Evolutionary conservation across 2,888 invertebrate species (phyloP).

Genomic region (Troglohyphantes excavatus): DNA sequence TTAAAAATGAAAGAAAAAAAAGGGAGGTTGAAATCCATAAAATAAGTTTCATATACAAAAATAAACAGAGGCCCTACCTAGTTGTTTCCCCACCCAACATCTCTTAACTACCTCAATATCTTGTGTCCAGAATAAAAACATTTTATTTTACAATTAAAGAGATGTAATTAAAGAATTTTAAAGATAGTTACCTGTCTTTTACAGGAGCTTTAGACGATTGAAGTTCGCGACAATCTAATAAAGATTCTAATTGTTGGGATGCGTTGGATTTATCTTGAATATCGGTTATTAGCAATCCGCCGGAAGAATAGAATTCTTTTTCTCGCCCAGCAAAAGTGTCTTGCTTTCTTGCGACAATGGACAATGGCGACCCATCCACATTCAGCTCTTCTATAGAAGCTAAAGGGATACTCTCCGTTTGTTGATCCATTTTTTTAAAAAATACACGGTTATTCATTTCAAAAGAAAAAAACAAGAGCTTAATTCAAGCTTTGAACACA

Average conservation of each 20-base stretch:
- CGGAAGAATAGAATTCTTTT: not conserved
- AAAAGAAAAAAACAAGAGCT: no score
- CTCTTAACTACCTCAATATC: no score
- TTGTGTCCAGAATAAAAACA: no score
- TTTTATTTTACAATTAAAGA: no score
- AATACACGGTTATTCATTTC: not conserved
- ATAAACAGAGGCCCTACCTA: no score
- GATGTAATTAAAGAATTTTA: not conserved
- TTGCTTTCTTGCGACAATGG: conserved; percentile 6
- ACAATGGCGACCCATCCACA: conserved; percentile 70
- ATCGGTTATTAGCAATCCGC: not conserved
- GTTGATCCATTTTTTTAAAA: conserved; percentile 40
- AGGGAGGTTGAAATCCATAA: no score
- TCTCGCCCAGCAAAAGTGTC: not conserved
- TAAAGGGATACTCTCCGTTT: conserved; percentile 68
- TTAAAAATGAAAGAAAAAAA: no score
- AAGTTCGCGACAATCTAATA: not conserved
- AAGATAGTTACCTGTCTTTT: conserved; percentile 58
- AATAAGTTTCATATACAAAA: no score
- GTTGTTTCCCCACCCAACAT: no score
- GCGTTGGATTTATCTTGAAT: not conserved
- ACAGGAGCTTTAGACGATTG: conserved; percentile 10
- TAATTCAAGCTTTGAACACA: no score
- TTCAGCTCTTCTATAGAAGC: conserved; percentile 78
- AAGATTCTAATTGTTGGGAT: not conserved